Evolutionary conservation across 2,888 invertebrate genomes (phyloP), one percentile per base, ranked within the genome.

Genomic region (Microctonus brassicae): DNA sequence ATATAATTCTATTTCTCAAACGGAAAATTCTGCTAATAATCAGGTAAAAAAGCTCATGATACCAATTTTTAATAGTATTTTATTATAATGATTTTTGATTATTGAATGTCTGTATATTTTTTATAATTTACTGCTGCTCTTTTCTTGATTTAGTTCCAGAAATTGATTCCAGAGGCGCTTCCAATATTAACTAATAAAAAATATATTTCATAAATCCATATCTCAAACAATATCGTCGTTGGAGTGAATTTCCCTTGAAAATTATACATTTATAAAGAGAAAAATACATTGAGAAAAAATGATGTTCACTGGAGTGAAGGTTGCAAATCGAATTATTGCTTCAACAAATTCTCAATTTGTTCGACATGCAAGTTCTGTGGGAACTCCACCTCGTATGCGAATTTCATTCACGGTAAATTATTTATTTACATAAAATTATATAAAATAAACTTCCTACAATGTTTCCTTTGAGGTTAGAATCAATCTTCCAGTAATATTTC

Each of bases 211-310:
- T 36, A 34, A n/a, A n/a, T n/a, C n/a, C n/a, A n/a, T n/a, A n/a
- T n/a, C n/a, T n/a, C n/a, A n/a, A n/a, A n/a, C n/a, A n/a, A n/a
- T n/a, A n/a, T n/a, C n/a, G n/a, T n/a, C n/a, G n/a, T n/a, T n/a
- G n/a, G n/a, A n/a, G n/a, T n/a, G n/a, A n/a, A n/a, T n/a, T n/a
- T n/a, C n/a, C n/a, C n/a, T n/a, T n/a, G n/a, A n/a, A n/a, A n/a
- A n/a, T n/a, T n/a, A n/a, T n/a, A n/a, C n/a, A n/a, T n/a, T n/a
- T n/a, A n/a, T n/a, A n/a, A n/a, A n/a, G n/a, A n/a, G n/a, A n/a
- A n/a, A n/a, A n/a, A n/a, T n/a, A n/a, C n/a, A n/a, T n/a, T n/a
- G 34, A 52, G 20, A 17, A 29, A 70, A 64, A 58, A 70, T 70
- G 70, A 33, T 70, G 17, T 9, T 9, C 42, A 39, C 57, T 39